A percentile compares a stretch with the other conserved stretches of the same genome.
Evolutionary conservation across 2,113 vertebrate genomes (phyloP).

Genomic region (Microtus richardsoni): DNA sequence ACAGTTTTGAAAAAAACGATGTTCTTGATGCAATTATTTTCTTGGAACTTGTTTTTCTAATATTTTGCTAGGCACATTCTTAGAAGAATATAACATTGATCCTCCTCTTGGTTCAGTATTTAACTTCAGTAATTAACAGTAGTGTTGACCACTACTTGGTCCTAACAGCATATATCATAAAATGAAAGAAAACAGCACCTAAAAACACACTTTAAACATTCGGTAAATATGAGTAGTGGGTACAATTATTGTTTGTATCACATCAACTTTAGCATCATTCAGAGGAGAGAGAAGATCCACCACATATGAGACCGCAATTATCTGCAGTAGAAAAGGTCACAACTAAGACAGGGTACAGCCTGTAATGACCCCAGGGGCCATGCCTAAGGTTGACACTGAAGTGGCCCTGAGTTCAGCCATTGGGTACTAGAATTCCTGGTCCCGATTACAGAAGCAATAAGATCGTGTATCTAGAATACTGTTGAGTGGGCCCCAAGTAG

Average conservation of each 20-base stretch:
- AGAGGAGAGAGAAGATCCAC: neutral
- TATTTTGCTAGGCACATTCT: constrained; percentile 3
- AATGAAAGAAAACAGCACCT: constrained; percentile 22
- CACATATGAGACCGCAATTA: neutral
- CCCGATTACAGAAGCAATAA: neutral
- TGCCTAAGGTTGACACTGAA: neutral
- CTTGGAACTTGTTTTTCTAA: constrained; percentile 8
- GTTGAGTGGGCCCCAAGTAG: neutral
- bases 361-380: neutral
- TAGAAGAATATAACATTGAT: neutral
- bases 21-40: neutral
- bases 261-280: neutral
- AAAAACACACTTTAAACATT: neutral
- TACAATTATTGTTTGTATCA: neutral
- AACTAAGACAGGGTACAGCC: neutral
- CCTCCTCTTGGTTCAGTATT: neutral
- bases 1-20: constrained; percentile 14
- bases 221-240: neutral
- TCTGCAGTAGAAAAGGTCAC: neutral
- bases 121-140: neutral
- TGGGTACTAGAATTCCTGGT: neutral
- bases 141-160: neutral
- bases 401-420: neutral
- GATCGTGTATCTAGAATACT: neutral
- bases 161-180: neutral